These are phyloP conservation scores for Vombatus ursinus DNA, from an alignment of 2,113 vertebrate species.

Conservation along the genomic window DNA sequence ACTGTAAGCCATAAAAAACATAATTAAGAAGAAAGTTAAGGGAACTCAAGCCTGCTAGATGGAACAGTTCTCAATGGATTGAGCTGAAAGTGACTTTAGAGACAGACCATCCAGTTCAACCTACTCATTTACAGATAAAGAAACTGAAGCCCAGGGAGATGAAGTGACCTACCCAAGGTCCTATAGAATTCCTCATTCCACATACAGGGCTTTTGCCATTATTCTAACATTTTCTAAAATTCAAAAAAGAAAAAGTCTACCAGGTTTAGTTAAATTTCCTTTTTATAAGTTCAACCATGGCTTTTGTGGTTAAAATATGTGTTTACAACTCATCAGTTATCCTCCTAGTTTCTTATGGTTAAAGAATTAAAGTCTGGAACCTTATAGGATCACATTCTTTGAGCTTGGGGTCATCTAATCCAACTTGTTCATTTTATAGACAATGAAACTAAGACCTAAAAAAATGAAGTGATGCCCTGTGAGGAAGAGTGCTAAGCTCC, in stretches of 20 bases:
- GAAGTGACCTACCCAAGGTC: neutral
- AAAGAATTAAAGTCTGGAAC: neutral
- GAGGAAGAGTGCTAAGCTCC: neutral
- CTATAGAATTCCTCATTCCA: neutral
- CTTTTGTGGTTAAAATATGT: neutral
- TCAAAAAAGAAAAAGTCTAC: neutral
- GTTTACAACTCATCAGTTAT: neutral
- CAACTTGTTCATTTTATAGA: neutral
- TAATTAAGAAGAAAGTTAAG: conserved; percentile 45
- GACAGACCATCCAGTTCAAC: neutral
- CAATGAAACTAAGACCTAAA: neutral
- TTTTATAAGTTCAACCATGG: neutral
- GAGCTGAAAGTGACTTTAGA: neutral
- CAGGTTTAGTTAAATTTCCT: neutral
- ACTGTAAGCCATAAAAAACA: neutral
- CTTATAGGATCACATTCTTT: neutral
- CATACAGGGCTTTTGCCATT: neutral
- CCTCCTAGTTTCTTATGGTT: neutral
- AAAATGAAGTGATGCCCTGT: neutral
- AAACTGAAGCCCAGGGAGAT: neutral
- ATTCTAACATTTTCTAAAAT: neutral
- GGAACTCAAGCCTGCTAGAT: conserved; percentile 17
- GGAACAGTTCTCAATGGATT: conserved; percentile 1
- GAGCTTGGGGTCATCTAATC: neutral
- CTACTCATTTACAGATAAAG: neutral